Conservation (phyloP, 2,888 invertebrate genomes). For the Nymphalis c-album region DNA sequence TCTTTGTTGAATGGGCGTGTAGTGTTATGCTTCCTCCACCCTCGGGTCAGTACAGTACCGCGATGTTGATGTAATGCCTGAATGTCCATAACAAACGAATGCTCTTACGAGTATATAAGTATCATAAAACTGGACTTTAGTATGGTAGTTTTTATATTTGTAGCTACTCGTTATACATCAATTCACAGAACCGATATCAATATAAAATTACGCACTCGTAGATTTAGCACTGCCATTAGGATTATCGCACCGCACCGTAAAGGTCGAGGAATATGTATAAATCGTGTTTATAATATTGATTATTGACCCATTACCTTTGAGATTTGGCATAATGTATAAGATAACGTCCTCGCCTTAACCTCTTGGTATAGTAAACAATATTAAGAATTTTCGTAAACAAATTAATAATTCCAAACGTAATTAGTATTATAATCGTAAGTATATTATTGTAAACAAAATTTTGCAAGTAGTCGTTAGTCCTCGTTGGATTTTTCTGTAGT, state of each 20-base stretch:
- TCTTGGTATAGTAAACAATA: not conserved
- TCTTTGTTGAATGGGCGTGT: too few species aligned
- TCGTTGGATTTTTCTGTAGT: not conserved
- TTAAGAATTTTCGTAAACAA: not conserved
- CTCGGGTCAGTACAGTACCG: too few species aligned
- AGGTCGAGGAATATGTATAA: not conserved
- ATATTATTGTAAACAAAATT: not conserved
- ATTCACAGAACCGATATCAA: not conserved
- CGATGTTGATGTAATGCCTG: too few species aligned
- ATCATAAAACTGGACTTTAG: too few species aligned
- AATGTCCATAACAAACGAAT: too few species aligned
- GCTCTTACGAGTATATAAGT: too few species aligned
- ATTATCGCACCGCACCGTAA: not conserved
- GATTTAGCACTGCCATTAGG: conserved; percentile 3
- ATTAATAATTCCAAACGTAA: not conserved
- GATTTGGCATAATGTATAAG: too few species aligned
- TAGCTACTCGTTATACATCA: too few species aligned
- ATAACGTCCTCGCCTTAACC: not conserved
- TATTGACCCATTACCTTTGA: too few species aligned
- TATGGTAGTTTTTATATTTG: too few species aligned
- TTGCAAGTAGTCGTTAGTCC: not conserved
- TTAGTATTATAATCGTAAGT: not conserved
- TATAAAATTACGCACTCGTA: not conserved
- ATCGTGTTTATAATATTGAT: too few species aligned
- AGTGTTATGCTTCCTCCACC: too few species aligned